Evolutionary conservation across 64 coral and sea anemone species (phyloP).

Genomic region (Actinia tenebrosa): DNA sequence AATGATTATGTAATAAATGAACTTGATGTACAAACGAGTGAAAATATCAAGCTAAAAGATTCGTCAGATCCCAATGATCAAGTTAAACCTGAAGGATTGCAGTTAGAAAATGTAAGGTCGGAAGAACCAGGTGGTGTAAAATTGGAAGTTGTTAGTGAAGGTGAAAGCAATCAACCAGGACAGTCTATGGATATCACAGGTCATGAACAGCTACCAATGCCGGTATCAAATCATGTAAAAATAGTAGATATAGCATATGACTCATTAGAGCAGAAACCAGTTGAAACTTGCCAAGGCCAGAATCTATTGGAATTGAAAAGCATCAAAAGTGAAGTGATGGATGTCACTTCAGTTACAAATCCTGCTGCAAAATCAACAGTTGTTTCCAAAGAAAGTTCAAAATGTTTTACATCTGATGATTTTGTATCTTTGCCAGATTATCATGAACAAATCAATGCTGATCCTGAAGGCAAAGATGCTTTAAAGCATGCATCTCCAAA

Average conservation of each 20-base stretch:
- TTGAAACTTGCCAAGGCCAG: neutral
- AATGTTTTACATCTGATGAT: neutral
- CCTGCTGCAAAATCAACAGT: constrained; percentile 18
- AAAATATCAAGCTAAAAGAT: neutral
- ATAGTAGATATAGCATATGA: neutral
- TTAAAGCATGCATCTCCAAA: neutral
- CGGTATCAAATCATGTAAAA: neutral
- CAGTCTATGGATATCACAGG: neutral
- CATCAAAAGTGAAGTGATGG: constrained; percentile 19
- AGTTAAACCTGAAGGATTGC: neutral
- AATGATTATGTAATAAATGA: neutral
- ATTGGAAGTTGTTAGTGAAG: constrained; percentile 1
- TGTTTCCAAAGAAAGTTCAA: constrained; percentile 6
- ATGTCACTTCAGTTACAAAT: constrained; percentile 10
- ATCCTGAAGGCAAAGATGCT: neutral
- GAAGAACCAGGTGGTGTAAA: neutral
- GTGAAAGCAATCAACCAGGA: neutral
- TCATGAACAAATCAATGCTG: neutral
- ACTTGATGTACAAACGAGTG: neutral
- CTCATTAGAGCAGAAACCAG: neutral
- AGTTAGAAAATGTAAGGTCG: neutral
- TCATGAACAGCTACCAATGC: neutral
- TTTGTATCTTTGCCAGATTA: neutral
- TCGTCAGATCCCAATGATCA: neutral
- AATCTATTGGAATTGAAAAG: neutral